Conservation (phyloP, 1,140 invertebrate species). For the Platorchestia sp. region DNA sequence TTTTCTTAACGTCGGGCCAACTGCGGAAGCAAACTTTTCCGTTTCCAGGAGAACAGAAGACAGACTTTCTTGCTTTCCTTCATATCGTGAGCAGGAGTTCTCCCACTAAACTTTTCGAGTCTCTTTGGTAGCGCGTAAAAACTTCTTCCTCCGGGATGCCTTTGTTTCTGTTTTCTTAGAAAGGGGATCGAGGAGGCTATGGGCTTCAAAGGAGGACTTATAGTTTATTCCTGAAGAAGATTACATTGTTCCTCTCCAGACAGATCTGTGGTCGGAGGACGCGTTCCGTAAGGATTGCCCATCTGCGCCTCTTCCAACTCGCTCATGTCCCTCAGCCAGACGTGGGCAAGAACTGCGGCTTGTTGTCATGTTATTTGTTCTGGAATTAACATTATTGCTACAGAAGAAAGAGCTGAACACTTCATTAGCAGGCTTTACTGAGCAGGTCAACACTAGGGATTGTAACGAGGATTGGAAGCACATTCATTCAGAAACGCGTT, state of each 20-base stretch:
- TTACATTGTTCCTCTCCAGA: neutral
- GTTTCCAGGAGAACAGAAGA: conserved; percentile 26
- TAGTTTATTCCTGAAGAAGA: neutral
- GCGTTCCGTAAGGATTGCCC: neutral
- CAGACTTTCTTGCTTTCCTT: conserved; percentile 11
- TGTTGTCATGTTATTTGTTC: neutral
- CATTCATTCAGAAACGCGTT: too few relatives aligned
- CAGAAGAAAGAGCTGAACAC: neutral
- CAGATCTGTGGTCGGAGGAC: neutral
- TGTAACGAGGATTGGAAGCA: neutral
- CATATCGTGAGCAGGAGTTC: conserved; percentile 15
- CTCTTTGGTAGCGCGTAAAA: conserved; percentile 19
- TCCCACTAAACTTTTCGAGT: conserved; percentile 10
- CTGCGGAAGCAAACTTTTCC: conserved; percentile 7
- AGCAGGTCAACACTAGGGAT: neutral
- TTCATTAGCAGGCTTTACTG: neutral
- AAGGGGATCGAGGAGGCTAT: neutral
- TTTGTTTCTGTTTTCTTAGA: conserved; percentile 2
- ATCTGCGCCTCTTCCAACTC: neutral
- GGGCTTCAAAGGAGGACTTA: conserved; percentile 7
- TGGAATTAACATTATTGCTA: neutral
- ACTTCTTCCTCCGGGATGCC: neutral
- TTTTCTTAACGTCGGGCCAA: neutral
- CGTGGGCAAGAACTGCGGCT: neutral
- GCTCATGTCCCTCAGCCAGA: neutral